phyloP scores from a whole-genome alignment of 2,113 vertebrate genomes.

The Tretioscincus oriximinensis region DNA sequence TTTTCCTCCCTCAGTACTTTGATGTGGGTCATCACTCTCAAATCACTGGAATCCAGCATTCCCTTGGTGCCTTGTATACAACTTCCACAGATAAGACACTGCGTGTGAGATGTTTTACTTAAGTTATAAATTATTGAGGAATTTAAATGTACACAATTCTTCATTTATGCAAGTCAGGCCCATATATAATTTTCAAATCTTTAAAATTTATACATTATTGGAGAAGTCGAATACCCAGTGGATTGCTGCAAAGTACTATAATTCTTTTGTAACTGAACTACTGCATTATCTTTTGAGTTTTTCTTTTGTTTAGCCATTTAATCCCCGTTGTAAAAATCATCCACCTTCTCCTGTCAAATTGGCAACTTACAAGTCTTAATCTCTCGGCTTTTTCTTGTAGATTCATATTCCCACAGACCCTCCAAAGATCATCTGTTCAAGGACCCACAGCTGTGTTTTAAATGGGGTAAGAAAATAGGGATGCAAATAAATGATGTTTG shows the following conservation, averaged over 20 bases:
- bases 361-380: not conserved
- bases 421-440: slow-evolving; percentile 83
- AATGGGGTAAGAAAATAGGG: slow-evolving; percentile 78
- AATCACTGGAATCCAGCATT: slow-evolving; percentile 84
- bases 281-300: not conserved
- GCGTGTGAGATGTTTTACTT: slow-evolving; percentile 71
- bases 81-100: slow-evolving; percentile 85
- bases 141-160: not conserved
- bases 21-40: slow-evolving; percentile 85
- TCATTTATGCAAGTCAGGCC: not conserved
- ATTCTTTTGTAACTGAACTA: not conserved
- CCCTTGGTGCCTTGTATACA: slow-evolving; percentile 83
- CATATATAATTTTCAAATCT: not conserved
- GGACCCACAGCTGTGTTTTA: slow-evolving; percentile 73
- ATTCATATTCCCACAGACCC: slow-evolving; percentile 87
- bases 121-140: not conserved
- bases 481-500: not conserved
- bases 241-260: not conserved
- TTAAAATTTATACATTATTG: not conserved
- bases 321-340: not conserved
- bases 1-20: slow-evolving; percentile 67
- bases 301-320: not conserved
- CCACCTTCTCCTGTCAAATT: not conserved
- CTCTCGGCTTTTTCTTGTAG: slow-evolving; percentile 59
- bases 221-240: too few species aligned